Base-by-base conservation (phyloP, 2,888 invertebrate species). In the Trypoxylon attenuatum region DNA sequence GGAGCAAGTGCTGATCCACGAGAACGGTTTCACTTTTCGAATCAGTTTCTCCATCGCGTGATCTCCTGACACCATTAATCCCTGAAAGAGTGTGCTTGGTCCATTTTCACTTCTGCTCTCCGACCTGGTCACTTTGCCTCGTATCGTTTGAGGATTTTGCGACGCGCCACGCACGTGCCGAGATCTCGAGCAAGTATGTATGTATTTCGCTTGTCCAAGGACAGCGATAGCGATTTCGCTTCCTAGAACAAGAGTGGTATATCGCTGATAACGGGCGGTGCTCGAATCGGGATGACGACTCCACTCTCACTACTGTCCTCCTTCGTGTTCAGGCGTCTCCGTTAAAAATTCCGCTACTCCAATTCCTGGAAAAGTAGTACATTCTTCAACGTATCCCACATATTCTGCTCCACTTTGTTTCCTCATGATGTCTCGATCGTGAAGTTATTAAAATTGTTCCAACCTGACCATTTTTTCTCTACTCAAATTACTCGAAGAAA, bases 201-300 rank as follows among this genome's bases (percentile, higher is more conserved):
- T n/a, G 61, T 67, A 64, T 73, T 73, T 73, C 65, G 52, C 59
- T 49, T 27, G 33, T 47, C 58, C 81, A 81, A 81, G 81, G 81
- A 67, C 78, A 66, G 54, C 69, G 81, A 81, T 81, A 79, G 71
- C 74, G 71, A 73, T 66, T 71, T 73, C 62, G 66, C 68, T 81
- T 81, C 81, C 77, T 72, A 75, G 81, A 81, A 81, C 54, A 60
- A 51, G 60, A 41, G 70, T 71, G 62, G 52, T 69, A 76, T 75
- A 76, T 75, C 72, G 61, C 64, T 71, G 79, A 80, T 79, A 79
- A 76, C 58, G 41, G 39, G 51, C 42, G 15, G 33, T 27, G 51
- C 51, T 54, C 51, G 55, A 29, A 43, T 46, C 58, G 65, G 62
- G 66, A 70, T 61, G 62, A 54, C 49, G 46, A 23, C 42, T 50